A percentile compares a stretch with the other conserved stretches of the same genome.
Evolutionary conservation across 2,888 invertebrate genomes (phyloP).

Genomic region (Conops quadrifasciatus): DNA sequence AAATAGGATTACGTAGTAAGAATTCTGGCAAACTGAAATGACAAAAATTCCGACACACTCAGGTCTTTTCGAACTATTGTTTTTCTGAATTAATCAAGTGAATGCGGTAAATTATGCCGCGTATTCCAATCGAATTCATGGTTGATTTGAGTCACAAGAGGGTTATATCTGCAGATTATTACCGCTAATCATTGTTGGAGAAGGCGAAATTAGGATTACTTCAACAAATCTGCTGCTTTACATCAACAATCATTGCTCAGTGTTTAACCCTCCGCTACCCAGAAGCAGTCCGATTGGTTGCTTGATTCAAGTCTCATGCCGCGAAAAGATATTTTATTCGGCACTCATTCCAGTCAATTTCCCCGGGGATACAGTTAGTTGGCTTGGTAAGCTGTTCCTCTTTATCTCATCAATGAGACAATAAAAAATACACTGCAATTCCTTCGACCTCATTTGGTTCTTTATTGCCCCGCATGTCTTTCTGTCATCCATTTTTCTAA

Average conservation of each 20-base stretch:
- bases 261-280: not conserved
- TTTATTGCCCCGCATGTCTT: constrained; percentile 16
- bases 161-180: too few species aligned
- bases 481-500: not conserved
- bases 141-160: too few species aligned
- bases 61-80: too few species aligned
- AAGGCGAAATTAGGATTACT: too few species aligned
- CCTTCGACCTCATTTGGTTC: not conserved
- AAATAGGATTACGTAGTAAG: too few species aligned
- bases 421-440: constrained; percentile 8
- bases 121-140: too few species aligned
- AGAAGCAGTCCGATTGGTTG: not conserved
- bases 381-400: not conserved
- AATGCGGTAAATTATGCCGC: too few species aligned
- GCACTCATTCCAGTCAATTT: not conserved
- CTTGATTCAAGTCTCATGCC: not conserved
- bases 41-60: too few species aligned
- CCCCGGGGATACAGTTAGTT: not conserved
- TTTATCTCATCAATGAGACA: not conserved
- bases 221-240: not conserved
- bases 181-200: too few species aligned
- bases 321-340: too few species aligned
- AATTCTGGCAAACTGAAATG: too few species aligned
- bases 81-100: too few species aligned
- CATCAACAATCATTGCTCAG: constrained; percentile 1